These are phyloP conservation scores for Tuberolachnus salignus DNA, from an alignment of 2,888 invertebrate genomes.

Conservation along the genomic window DNA sequence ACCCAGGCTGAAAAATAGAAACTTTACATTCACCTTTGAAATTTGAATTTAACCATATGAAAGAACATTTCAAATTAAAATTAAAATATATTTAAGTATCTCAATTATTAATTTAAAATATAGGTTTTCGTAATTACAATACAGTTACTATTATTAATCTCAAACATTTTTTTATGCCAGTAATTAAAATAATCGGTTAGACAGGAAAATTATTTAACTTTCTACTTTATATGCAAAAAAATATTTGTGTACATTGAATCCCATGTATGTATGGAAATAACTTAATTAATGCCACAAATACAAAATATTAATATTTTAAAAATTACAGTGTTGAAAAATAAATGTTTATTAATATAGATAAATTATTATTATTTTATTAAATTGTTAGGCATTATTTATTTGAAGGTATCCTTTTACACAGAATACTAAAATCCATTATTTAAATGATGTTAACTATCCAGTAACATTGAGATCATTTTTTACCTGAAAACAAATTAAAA, in stretches of 20 bases:
- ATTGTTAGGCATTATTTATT: conserved; percentile 18
- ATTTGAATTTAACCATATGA: neutral
- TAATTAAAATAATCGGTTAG: conserved; percentile 22
- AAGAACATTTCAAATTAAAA: conserved; percentile 4
- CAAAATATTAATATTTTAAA: conserved; percentile 35
- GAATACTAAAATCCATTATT: conserved; percentile 22
- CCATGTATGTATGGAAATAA: conserved; percentile 26
- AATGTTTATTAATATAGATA: conserved; percentile 27
- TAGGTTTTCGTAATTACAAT: neutral
- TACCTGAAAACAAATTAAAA: conserved; percentile 43
- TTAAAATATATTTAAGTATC: neutral
- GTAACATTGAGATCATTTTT: conserved; percentile 43
- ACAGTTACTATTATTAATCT: neutral
- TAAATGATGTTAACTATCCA: conserved; percentile 41
- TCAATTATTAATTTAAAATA: conserved; percentile 2
- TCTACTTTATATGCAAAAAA: no score
- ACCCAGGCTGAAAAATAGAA: conserved; percentile 29
- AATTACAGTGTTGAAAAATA: conserved; percentile 37
- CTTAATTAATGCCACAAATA: conserved; percentile 34
- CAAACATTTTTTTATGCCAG: no score
- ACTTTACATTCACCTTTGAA: conserved; percentile 11
- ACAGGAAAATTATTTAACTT: neutral
- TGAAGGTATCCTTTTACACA: conserved; percentile 23
- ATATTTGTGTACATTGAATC: conserved; percentile 7
- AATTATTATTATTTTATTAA: conserved; percentile 30